phyloP scores from a whole-genome alignment of 2,797 vertebrate species.

The Galago senegalensis region DNA sequence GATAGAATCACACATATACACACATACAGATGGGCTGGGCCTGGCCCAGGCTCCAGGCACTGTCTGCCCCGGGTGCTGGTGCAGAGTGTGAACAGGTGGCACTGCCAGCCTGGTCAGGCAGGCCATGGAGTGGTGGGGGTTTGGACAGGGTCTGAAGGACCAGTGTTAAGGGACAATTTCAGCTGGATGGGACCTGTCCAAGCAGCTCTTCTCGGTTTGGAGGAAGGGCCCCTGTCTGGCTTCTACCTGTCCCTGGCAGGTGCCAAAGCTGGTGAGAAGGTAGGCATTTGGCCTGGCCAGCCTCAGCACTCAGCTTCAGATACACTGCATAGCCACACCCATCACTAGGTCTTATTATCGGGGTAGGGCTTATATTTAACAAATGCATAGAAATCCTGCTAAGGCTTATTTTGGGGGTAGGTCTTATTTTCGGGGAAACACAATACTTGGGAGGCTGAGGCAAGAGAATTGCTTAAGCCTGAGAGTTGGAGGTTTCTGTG shows the following conservation, averaged over 20 bases:
- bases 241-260: conserved; percentile 76
- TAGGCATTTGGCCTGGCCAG: conserved; percentile 66
- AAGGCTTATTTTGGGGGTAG: too few species aligned
- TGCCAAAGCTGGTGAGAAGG: conserved; percentile 86
- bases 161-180: conserved; percentile 73
- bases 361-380: too few species aligned
- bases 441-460: too few species aligned
- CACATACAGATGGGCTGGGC: conserved; percentile 67
- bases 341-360: too few species aligned
- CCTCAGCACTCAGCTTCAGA: conserved; percentile 98
- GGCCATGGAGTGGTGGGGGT: conserved; percentile 55
- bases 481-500: too few species aligned
- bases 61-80: conserved; percentile 38
- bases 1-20: conserved; percentile 82
- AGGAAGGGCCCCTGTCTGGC: conserved; percentile 71
- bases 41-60: conserved; percentile 52
- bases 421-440: too few species aligned
- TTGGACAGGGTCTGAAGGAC: conserved; percentile 75
- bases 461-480: too few species aligned
- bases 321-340: too few species aligned
- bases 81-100: conserved; percentile 66
- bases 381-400: neutral
- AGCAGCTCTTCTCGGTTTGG: conserved; percentile 26
- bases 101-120: conserved; percentile 65
- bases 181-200: conserved; percentile 70